Base-by-base conservation (phyloP, 2,113 vertebrate genomes). In the Scortum barcoo region DNA sequence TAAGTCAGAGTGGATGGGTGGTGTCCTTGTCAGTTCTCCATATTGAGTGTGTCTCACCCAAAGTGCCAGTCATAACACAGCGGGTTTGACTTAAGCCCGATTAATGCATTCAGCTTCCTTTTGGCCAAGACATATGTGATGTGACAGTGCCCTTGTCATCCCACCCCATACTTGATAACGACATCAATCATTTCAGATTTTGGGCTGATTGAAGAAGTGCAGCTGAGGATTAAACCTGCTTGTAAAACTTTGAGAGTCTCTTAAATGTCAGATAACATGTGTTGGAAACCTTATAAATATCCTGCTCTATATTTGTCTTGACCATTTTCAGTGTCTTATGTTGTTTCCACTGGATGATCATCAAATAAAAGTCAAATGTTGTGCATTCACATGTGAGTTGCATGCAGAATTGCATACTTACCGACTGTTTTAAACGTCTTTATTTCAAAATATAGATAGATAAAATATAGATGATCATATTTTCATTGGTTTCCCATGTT, bases 1-100 rank as follows among this genome's bases (percentile, higher is more conserved):
- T 28, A 57, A 58, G 36, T 60, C 38, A 62, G 42, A 60, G 9
- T n/a, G 56, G 48, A 75, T 61, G 68, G 46, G 42, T 73, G 60
- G 24, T 44, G 56, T 19, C 42, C 7, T 33, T 38, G 17, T 67
- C 33, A n/a, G 13, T 16, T 30, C 17, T 46, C 50, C 4, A 53
- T 58, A 2, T 75, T 57, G 17, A 72, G 44, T 24, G n/a, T 24
- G 13, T 3, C 13, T 44, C 38, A 10, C 16, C 40, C 46, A 44
- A 16, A 13, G 13, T 42, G 46, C 5, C 20, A 57, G 12, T 28
- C 61, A 44, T 54, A 19, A 42, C 24, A 50, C 48, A 19, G 22
- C 46, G 38, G 22, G 48, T 16, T 30, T 54, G 28, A 38, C 50
- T 75, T n/a, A 42, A 66, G 4, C 20, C 16, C 30, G 10, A 20